phyloP scores from a whole-genome alignment of 1,140 invertebrate species.

The Mactra quadrangularis region DNA sequence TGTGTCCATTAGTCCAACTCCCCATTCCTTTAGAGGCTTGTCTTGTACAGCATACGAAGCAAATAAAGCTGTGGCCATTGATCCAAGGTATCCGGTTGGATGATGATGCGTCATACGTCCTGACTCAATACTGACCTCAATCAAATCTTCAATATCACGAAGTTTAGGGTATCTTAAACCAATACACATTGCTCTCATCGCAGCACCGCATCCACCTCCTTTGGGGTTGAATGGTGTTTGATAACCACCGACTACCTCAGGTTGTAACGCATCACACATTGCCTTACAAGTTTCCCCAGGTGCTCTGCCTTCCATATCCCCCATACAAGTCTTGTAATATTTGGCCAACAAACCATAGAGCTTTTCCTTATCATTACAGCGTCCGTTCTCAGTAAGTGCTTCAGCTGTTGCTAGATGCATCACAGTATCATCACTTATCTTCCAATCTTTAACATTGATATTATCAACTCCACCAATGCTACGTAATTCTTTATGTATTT shows the following conservation, averaged over 20 bases:
- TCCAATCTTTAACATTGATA: conserved; percentile 63
- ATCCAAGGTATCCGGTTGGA: conserved; percentile 82
- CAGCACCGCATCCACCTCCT: conserved; percentile 81
- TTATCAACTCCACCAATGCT: conserved; percentile 71
- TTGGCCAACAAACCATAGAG: conserved; percentile 68
- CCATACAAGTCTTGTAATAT: conserved; percentile 76
- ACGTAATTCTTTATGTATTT: conserved; percentile 73
- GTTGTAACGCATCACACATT: not conserved
- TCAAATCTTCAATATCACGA: conserved; percentile 77
- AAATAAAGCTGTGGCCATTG: conserved; percentile 81
- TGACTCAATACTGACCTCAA: conserved; percentile 79
- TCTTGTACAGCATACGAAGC: conserved; percentile 80
- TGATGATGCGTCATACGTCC: conserved; percentile 83
- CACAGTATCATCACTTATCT: conserved; percentile 72
- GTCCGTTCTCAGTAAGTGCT: conserved; percentile 58
- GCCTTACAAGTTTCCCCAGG: conserved; percentile 61
- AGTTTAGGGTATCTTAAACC: conserved; percentile 78
- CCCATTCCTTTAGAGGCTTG: conserved; percentile 76
- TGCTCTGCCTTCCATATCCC: conserved; percentile 74
- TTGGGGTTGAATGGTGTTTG: conserved; percentile 50
- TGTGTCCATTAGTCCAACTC: conserved; percentile 72
- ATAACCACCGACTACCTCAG: not conserved
- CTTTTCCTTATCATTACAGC: conserved; percentile 49
- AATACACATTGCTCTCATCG: conserved; percentile 83
- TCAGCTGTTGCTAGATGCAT: conserved; percentile 71